Evolutionary conservation across 2,113 vertebrate species (phyloP), one percentile per base, ranked within the genome.

Genomic region (Melanotaenia duboulayi): DNA sequence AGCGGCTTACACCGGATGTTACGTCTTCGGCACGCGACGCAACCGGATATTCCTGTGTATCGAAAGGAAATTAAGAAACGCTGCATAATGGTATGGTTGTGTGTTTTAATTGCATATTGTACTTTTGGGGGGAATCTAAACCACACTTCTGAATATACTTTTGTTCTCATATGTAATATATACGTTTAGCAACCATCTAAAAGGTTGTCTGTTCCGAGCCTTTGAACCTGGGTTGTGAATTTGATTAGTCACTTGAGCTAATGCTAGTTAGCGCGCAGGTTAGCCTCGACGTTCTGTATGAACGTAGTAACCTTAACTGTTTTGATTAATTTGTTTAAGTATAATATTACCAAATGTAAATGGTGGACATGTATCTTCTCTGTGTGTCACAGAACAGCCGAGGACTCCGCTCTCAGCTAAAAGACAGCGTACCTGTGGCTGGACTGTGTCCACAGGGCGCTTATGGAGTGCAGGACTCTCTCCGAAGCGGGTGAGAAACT

Each of bases 391-490:
- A 99, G 97, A 94, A 99, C 81, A 88, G 94, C 72, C 94, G 96
- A 91, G 97, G 95, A 22, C 67, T 95, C 72, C 81, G 93, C 79
- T 95, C 96, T 55, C 94, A 98, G 81, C 86, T 97, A 68, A 97
- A 96, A 82, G 96, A 97, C 90, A 96, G 92, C 54, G 93, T 99
- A 56, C 94, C 96, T 2, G 84, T 98, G 67, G 74, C 92, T 11
- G 97, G 96, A 0, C 93, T 97, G n/a, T 94, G 94, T 79, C 92
- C 94, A 17, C 90, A 94, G 73, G 96, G 94, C 55, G 73, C 94
- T 0, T 97, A 95, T 75, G 98, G 96, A 50, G 91, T 95, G 23
- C 94, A 94, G 65, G 96, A 97, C 90, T 91, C 96, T 56, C 92
- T 99, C 35, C 95, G 95, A 1, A 94, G 92, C 83, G 97, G 97